Evolutionary conservation across 2,113 vertebrate genomes (phyloP).

Genomic region (Sialia sialis): DNA sequence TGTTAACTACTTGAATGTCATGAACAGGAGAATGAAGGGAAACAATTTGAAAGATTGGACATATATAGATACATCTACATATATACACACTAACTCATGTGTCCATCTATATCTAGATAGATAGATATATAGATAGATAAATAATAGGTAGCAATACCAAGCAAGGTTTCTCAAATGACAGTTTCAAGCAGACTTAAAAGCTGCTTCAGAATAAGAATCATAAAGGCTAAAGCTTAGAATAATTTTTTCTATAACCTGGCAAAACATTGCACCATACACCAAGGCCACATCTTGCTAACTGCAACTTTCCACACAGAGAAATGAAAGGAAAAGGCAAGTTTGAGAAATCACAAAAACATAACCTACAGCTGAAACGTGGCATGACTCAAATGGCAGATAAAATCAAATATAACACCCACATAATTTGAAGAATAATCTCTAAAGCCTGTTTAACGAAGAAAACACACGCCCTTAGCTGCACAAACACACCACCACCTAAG

Average conservation of each 20-base stretch:
- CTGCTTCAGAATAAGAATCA: background rate
- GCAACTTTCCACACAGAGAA: background rate
- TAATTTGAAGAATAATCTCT: background rate
- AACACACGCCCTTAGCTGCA: background rate
- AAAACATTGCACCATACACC: background rate
- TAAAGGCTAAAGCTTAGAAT: background rate
- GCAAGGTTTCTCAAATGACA: background rate
- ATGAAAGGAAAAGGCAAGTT: background rate
- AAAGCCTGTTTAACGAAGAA: background rate
- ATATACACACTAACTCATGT: background rate
- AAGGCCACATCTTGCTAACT: background rate
- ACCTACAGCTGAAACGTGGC: background rate
- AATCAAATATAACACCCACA: background rate
- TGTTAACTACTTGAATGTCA: background rate
- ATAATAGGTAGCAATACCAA: background rate
- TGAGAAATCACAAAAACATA: background rate
- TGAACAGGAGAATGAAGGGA: background rate
- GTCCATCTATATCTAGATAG: background rate
- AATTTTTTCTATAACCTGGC: background rate
- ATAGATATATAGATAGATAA: background rate
- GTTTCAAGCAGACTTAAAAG: background rate
- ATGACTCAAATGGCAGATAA: background rate
- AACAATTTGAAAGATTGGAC: background rate
- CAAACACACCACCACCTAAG: constrained; percentile 16
- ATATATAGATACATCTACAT: background rate